Conservation (phyloP, 2,797 vertebrate species). For the Helarctos malayanus region DNA sequence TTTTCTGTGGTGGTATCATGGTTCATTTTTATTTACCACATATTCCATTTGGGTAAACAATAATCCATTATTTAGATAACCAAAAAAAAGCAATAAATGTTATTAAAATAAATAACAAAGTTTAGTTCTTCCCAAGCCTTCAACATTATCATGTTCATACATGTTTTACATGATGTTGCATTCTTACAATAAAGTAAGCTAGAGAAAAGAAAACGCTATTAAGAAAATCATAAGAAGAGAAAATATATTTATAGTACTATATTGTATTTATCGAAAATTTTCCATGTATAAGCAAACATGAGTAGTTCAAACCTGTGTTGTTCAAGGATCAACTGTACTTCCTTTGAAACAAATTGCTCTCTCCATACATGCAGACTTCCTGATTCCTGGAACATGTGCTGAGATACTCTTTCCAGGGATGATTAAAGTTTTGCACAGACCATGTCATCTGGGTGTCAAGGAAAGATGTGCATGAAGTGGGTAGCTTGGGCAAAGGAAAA, state of each 20-base stretch:
- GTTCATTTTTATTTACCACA: not conserved
- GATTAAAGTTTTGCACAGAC: not conserved
- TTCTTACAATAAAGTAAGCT: not conserved
- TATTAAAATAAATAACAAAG: constrained; percentile 27
- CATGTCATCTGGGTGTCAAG: not conserved
- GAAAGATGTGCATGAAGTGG: not conserved
- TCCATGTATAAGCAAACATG: not conserved
- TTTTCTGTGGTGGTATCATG: not conserved
- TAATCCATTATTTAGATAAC: constrained; percentile 29
- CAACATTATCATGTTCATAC: not conserved
- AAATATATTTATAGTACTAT: not conserved
- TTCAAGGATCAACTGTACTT: not conserved
- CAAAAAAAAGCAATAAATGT: not conserved
- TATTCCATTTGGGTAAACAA: not conserved
- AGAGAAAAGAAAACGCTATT: not conserved
- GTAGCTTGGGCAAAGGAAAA: not conserved
- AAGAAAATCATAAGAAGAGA: not conserved
- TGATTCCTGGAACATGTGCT: not conserved
- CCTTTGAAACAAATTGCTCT: not conserved
- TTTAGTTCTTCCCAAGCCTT: not conserved
- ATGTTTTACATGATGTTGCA: not conserved
- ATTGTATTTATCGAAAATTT: not conserved
- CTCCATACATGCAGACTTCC: not conserved
- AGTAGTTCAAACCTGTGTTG: not conserved
- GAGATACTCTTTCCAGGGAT: not conserved